Conservation (phyloP, 2,888 invertebrate species). For the Muschampia plurimacula region DNA sequence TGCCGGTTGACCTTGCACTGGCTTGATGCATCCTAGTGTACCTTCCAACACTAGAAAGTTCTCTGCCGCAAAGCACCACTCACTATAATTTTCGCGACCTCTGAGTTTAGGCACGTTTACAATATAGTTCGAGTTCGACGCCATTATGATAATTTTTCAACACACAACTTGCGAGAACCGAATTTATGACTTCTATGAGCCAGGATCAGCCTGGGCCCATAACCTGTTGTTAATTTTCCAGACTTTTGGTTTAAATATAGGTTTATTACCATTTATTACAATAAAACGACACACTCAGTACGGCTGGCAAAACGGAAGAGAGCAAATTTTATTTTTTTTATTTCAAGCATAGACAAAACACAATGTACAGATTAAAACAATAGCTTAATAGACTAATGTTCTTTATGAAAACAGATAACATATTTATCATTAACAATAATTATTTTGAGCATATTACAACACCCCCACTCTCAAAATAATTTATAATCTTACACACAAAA, state of each 20-base stretch:
- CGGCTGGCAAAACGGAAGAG: too few species aligned
- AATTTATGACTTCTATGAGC: neutral
- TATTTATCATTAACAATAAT: neutral
- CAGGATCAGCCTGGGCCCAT: neutral
- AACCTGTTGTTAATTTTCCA: neutral
- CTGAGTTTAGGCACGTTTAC: neutral
- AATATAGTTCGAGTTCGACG: neutral
- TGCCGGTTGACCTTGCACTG: neutral
- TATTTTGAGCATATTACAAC: neutral
- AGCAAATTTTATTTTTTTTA: too few species aligned
- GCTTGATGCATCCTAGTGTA: neutral
- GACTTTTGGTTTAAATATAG: neutral
- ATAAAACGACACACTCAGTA: too few species aligned
- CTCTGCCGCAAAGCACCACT: neutral
- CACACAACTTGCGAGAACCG: neutral
- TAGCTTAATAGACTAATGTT: too few species aligned
- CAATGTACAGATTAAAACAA: too few species aligned
- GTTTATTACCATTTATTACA: too few species aligned
- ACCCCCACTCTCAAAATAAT: slow-evolving; percentile 3
- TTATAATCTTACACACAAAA: neutral
- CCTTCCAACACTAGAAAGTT: neutral
- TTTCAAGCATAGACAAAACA: too few species aligned
- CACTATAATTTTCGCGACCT: neutral
- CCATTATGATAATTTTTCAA: neutral
- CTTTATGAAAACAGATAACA: neutral